Conservation (phyloP, 1,140 invertebrate species). For the Neomicropteryx cornuta region DNA sequence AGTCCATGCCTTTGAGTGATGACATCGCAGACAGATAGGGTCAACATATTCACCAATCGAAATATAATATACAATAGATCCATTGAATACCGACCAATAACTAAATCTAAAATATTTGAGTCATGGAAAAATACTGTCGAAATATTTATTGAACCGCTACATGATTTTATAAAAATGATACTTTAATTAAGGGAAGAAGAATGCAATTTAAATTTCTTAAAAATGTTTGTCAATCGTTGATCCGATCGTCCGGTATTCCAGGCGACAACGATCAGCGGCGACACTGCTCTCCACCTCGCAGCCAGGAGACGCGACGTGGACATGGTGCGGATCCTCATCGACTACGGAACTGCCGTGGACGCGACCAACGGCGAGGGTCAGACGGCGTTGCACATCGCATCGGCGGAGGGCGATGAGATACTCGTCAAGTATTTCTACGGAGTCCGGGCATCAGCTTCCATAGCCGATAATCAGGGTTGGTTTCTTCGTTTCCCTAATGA, state of each 20-base stretch:
- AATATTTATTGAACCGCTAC: too few species aligned
- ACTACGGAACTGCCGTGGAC: conserved; percentile 85
- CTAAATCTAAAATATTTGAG: too few species aligned
- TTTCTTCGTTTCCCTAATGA: neutral
- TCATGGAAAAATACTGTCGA: too few species aligned
- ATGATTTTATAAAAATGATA: too few species aligned
- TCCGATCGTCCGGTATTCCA: conserved; percentile 21
- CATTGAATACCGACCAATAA: too few species aligned
- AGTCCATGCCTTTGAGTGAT: too few species aligned
- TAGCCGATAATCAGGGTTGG: conserved; percentile 79
- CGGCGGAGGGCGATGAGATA: conserved; percentile 89
- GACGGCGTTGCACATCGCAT: conserved; percentile 87
- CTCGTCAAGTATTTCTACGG: conserved; percentile 93
- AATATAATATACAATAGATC: too few species aligned
- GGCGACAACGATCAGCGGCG: conserved; percentile 62
- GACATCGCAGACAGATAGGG: too few species aligned
- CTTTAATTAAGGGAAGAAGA: too few species aligned
- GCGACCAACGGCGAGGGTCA: conserved; percentile 86
- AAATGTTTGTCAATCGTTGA: too few species aligned
- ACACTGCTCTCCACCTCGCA: conserved; percentile 86
- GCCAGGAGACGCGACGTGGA: conserved; percentile 82
- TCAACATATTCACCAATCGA: too few species aligned
- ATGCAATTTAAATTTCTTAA: too few species aligned
- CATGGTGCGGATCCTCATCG: conserved; percentile 81
- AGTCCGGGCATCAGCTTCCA: conserved; percentile 84